These are phyloP conservation scores for Pristiophorus japonicus DNA, from an alignment of 2,113 vertebrate species.

Conservation along the genomic window DNA sequence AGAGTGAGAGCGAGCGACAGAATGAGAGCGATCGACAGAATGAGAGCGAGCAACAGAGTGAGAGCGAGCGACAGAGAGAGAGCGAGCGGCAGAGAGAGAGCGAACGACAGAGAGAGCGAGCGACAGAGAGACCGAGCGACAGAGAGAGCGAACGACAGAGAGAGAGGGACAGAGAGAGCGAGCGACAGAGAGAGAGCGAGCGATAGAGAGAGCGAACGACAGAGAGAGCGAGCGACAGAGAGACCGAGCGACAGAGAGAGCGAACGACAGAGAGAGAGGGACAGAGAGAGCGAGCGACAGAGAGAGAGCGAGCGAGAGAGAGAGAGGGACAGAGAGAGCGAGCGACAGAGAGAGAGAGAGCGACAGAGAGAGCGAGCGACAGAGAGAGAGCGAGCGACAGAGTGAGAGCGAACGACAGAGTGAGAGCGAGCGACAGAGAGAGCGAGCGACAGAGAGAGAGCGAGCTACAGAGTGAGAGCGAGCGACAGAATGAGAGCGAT, in stretches of 20 bases:
- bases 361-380: constrained; percentile 57
- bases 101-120: neutral
- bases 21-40: neutral
- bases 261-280: neutral
- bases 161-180: constrained; percentile 2
- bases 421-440: constrained; percentile 46
- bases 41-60: neutral
- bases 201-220: constrained; percentile 43
- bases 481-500: too few relatives aligned
- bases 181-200: constrained; percentile 49
- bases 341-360: constrained; percentile 35
- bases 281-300: neutral
- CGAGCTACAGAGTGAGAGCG: too few relatives aligned
- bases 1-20: neutral
- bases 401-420: constrained; percentile 38
- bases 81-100: too few relatives aligned
- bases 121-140: too few relatives aligned
- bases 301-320: constrained; percentile 39
- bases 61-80: too few relatives aligned
- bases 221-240: neutral
- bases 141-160: too few relatives aligned
- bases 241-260: neutral
- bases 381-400: constrained; percentile 12
- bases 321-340: too few relatives aligned
- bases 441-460: too few relatives aligned